A percentile compares a stretch with the other conserved stretches of the same genome.
Evolutionary conservation across 2,888 invertebrate genomes (phyloP).

Genomic region (Cryptus viduatorius): DNA sequence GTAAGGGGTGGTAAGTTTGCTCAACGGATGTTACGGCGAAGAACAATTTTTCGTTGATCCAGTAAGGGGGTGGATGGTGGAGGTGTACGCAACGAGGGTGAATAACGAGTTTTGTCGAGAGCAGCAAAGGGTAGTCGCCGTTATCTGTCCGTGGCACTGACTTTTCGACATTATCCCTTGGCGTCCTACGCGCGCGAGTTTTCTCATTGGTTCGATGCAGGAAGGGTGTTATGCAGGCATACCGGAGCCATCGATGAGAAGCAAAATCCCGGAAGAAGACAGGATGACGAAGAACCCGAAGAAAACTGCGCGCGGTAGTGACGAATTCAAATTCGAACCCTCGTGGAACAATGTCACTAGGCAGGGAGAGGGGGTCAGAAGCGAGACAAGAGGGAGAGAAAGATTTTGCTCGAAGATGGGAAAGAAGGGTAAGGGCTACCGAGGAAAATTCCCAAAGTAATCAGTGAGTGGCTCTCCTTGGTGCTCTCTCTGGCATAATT

Average conservation of each 20-base stretch:
- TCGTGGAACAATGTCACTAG: slow-evolving; percentile 66
- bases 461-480: slow-evolving; percentile 74
- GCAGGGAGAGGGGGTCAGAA: slow-evolving; percentile 34
- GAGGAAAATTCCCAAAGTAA: slow-evolving; percentile 75
- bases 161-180: slow-evolving; percentile 63
- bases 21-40: slow-evolving; percentile 33
- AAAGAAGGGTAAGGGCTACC: slow-evolving; percentile 66
- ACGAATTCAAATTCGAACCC: slow-evolving; percentile 75
- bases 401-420: slow-evolving; percentile 64
- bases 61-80: slow-evolving; percentile 16
- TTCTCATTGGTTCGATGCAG: slow-evolving; percentile 32
- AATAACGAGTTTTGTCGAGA: slow-evolving; percentile 66
- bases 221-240: slow-evolving; percentile 35
- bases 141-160: slow-evolving; percentile 65
- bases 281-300: slow-evolving; percentile 65
- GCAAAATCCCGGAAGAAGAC: slow-evolving; percentile 65
- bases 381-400: slow-evolving; percentile 30
- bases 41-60: slow-evolving; percentile 48
- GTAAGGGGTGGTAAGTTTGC: slow-evolving; percentile 39
- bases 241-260: slow-evolving; percentile 63
- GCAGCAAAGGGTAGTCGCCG: slow-evolving; percentile 53
- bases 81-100: slow-evolving; percentile 56
- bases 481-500: slow-evolving; percentile 72
- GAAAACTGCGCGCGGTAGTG: slow-evolving; percentile 67
- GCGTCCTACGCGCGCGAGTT: slow-evolving; percentile 5